Evolutionary conservation across 2,797 vertebrate genomes (phyloP).

Genomic region (Tokudaia tokunoshimensis): DNA sequence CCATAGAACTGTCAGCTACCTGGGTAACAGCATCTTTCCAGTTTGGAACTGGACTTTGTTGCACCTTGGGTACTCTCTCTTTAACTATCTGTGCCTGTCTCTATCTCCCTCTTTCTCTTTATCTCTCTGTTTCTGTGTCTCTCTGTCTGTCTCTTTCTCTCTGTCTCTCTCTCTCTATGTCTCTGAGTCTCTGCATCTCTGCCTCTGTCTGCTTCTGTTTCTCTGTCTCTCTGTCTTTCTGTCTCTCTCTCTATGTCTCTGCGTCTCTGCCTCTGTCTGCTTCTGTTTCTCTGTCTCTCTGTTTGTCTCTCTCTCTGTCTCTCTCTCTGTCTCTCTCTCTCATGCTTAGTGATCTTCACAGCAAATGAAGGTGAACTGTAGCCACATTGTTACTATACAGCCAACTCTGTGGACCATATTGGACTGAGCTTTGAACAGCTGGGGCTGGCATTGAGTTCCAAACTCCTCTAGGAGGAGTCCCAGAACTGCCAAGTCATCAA

Average conservation of each 20-base stretch:
- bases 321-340: neutral
- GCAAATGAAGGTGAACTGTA: constrained; percentile 69
- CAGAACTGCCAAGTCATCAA: constrained; percentile 68
- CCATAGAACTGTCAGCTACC: constrained; percentile 14
- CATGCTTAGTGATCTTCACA: constrained; percentile 66
- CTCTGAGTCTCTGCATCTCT: no score
- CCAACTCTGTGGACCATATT: constrained; percentile 59
- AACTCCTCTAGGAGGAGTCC: constrained; percentile 66
- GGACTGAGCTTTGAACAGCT: constrained; percentile 71
- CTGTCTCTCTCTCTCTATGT: no score
- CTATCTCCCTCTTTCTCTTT: neutral
- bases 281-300: no score
- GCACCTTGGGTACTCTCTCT: constrained; percentile 24
- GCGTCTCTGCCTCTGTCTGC: neutral
- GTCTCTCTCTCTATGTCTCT: neutral
- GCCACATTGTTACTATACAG: constrained; percentile 34
- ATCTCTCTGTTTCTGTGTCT: neutral
- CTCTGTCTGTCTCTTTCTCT: neutral
- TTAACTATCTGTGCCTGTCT: neutral
- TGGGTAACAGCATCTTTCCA: neutral
- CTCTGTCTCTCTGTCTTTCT: no score
- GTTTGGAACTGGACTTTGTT: constrained; percentile 34
- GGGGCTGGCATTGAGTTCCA: constrained; percentile 64
- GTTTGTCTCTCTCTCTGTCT: no score
- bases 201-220: no score